Evolutionary conservation across 2,113 vertebrate species (phyloP).

Genomic region (Zosterops lateralis): DNA sequence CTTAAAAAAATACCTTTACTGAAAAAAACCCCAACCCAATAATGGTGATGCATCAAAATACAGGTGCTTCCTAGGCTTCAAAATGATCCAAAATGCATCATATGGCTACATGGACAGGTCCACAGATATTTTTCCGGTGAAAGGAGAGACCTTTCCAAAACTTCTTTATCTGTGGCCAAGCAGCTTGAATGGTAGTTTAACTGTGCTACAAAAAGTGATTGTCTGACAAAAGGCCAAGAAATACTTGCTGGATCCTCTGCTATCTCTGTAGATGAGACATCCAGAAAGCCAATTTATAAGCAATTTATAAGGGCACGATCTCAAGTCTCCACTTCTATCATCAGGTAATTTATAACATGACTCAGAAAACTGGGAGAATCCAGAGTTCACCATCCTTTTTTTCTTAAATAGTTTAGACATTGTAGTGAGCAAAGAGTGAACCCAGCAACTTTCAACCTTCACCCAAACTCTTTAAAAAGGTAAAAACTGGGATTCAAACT

Average conservation of each 20-base stretch:
- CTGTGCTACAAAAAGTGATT: not conserved
- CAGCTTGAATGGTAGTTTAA: not conserved
- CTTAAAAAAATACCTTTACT: not conserved
- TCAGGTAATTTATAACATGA: not conserved
- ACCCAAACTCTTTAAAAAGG: not conserved
- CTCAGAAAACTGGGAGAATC: not conserved
- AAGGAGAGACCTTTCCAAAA: not conserved
- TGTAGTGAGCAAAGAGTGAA: not conserved
- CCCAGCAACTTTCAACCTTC: not conserved
- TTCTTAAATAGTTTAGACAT: not conserved
- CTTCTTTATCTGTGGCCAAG: not conserved
- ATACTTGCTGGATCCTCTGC: not conserved
- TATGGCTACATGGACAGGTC: not conserved
- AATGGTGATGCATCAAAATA: not conserved
- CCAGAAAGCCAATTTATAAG: not conserved
- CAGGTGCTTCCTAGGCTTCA: not conserved
- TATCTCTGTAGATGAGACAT: not conserved
- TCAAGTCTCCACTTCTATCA: not conserved
- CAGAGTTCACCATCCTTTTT: not conserved
- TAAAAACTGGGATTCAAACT: not conserved
- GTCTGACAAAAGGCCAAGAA: slow-evolving; percentile 24
- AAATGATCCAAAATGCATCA: not conserved
- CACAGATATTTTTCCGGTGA: not conserved
- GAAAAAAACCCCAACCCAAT: not conserved
- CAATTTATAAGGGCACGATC: not conserved